Evolutionary conservation across 2,797 vertebrate genomes (phyloP), one percentile per base, ranked within the genome.

Genomic region (Dermochelys coriacea): DNA sequence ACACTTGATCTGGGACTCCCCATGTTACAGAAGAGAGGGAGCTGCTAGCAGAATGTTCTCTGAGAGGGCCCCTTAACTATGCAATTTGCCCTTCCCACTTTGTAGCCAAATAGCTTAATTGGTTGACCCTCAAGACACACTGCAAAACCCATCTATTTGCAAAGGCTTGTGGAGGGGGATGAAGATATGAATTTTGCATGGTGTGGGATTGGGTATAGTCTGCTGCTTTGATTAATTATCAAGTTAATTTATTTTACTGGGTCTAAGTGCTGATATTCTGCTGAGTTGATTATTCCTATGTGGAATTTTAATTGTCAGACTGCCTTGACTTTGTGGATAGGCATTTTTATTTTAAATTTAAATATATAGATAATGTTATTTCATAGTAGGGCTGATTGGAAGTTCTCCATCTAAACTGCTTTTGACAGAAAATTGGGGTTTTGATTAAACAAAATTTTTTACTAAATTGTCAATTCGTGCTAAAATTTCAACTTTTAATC

Each of bases 171-270:
- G 9, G 31, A 34, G 55, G 12, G 57, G 85, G 57, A 54, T 71
- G 2, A 52, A 1, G 86, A 5, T 74, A 82, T 84, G 55, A 8
- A 4, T 52, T 37, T 41, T 41, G n/a, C 19, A 5, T 41, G 88
- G 80, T 84, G 27, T 15, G 34, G n/a, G 16, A 71, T 79, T 45
- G 29, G 12, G 68, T 93, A 31, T 71, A 86, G 45, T 77, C 16
- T 84, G 59, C 37, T 0, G 2, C 21, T 0, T 54, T 87, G 57
- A 61, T 15, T 3, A 45, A 4, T 8, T 86, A 8, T 50, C 64
- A 78, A 94, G 54, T 31, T 68, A 37, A 75, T 49, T 80, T 93
- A 50, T 4, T 82, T 12, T 31, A 1, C 18, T 52, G 57, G 54
- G 86, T n/a, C 21, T 23, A 87, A 82, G 52, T 84, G 78, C 50